Percentiles rank a stretch among this genome's conserved stretches.
These are phyloP conservation scores for Stenoptilia bipunctidactyla DNA, from an alignment of 2,888 invertebrate species.

Conservation along the genomic window DNA sequence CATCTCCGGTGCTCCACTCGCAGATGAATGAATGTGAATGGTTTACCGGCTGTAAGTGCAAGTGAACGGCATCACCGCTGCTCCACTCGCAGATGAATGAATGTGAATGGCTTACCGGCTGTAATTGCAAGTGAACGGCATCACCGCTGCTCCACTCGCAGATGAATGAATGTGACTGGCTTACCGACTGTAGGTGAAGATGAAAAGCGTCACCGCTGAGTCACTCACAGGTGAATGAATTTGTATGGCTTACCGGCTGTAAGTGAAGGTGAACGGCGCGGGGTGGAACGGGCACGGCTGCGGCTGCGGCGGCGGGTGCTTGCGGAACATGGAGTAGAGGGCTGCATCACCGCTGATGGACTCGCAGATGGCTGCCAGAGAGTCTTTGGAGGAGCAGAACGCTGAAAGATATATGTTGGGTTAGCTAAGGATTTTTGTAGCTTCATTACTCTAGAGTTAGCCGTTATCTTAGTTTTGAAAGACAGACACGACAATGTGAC, in stretches of 20 bases:
- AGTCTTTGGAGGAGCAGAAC: constrained; percentile 71
- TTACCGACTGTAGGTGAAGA: too few relatives aligned
- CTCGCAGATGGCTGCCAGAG: constrained; percentile 75
- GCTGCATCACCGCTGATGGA: constrained; percentile 80
- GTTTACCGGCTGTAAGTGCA: constrained; percentile 82
- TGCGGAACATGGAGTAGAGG: constrained; percentile 81
- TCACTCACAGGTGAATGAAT: too few relatives aligned
- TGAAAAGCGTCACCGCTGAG: too few relatives aligned
- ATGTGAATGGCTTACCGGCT: too few relatives aligned
- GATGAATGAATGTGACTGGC: too few relatives aligned
- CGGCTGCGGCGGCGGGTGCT: constrained; percentile 76
- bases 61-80: constrained; percentile 79
- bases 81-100: constrained; percentile 77
- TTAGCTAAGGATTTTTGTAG: too few relatives aligned
- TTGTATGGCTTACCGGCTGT: constrained; percentile 74
- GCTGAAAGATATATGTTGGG: constrained; percentile 67
- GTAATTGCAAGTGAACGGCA: too few relatives aligned
- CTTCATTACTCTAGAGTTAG: too few relatives aligned
- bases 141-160: too few relatives aligned
- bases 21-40: constrained; percentile 79
- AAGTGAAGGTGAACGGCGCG: constrained; percentile 85
- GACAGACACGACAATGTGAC: too few relatives aligned
- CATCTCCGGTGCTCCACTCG: constrained; percentile 84
- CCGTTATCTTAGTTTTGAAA: too few relatives aligned
- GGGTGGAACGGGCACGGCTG: constrained; percentile 85